Conservation (phyloP, 2,113 vertebrate species). For the Anarhynchus alexandrinus region DNA sequence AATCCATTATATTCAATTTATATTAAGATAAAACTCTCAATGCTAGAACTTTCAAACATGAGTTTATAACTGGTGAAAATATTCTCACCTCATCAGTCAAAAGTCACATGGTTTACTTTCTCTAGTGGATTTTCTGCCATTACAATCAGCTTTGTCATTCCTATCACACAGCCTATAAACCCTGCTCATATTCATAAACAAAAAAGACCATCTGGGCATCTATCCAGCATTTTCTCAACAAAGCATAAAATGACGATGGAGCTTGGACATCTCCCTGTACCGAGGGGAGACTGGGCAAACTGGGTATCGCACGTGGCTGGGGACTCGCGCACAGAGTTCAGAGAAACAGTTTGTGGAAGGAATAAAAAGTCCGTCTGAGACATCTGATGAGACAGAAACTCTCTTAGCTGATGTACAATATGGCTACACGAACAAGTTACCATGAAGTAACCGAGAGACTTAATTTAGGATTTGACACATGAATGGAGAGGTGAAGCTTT, state of each 20-base stretch:
- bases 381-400: background rate
- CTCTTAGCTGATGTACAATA: background rate
- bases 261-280: background rate
- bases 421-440: background rate
- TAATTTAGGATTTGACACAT: constrained; percentile 51
- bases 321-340: background rate
- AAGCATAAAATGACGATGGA: background rate
- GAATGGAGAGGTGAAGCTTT: constrained; percentile 53
- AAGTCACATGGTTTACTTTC: constrained; percentile 17
- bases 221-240: background rate
- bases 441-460: background rate
- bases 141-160: constrained; percentile 11
- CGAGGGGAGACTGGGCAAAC: background rate
- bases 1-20: background rate
- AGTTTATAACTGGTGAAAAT: background rate
- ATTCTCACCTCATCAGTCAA: constrained; percentile 36
- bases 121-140: constrained; percentile 4
- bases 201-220: background rate
- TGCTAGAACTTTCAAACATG: background rate
- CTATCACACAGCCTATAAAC: background rate
- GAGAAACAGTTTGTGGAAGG: background rate
- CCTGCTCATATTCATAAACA: background rate
- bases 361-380: background rate
- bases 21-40: background rate
- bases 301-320: background rate